These are phyloP conservation scores for Promerops cafer DNA, from an alignment of 2,113 vertebrate species.

Conservation along the genomic window DNA sequence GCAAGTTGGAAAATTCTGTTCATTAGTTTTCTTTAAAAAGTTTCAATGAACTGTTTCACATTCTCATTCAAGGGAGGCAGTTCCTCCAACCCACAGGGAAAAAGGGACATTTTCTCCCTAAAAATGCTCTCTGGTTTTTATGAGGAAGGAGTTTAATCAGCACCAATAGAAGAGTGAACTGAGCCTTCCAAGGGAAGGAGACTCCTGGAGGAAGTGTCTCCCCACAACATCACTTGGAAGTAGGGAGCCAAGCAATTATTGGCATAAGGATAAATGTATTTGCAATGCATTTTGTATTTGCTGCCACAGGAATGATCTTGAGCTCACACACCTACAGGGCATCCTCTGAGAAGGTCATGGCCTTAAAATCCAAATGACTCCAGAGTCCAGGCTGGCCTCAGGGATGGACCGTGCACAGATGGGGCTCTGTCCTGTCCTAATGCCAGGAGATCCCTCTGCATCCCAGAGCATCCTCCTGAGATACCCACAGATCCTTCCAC, in stretches of 20 bases:
- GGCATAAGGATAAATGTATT: neutral
- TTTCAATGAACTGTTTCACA: slow-evolving; percentile 43
- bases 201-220: neutral
- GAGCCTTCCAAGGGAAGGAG: neutral
- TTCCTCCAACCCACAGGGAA: neutral
- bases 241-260: neutral
- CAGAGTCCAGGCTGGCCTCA: neutral
- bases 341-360: neutral
- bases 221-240: neutral
- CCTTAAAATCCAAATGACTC: neutral
- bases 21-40: slow-evolving; percentile 36
- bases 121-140: neutral
- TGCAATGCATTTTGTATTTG: neutral
- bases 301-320: neutral
- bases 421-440: neutral
- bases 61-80: slow-evolving; percentile 5
- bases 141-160: neutral
- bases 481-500: neutral
- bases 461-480: neutral
- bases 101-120: neutral
- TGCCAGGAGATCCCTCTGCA: neutral
- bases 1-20: slow-evolving; percentile 63
- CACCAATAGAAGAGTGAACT: neutral
- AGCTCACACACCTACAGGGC: neutral
- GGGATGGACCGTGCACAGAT: neutral